Conservation (phyloP, 2,797 vertebrate genomes). For the Onychomys arenicola region DNA sequence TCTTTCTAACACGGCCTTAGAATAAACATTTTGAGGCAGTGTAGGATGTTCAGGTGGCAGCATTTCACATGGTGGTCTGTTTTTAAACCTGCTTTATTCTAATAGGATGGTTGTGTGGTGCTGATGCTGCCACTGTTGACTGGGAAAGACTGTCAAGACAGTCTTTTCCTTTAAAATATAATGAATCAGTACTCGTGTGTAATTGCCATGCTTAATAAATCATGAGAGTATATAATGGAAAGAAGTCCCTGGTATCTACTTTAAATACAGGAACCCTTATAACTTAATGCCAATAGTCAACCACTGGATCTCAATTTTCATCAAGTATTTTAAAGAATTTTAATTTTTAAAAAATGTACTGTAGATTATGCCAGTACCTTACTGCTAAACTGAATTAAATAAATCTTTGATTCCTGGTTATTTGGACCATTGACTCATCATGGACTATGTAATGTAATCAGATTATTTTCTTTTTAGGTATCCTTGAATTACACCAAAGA, state of each 20-base stretch:
- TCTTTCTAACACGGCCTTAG: slow-evolving; percentile 56
- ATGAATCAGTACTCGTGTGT: slow-evolving; percentile 81
- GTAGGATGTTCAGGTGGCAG: slow-evolving; percentile 64
- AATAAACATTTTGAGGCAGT: slow-evolving; percentile 73
- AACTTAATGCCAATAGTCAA: slow-evolving; percentile 79
- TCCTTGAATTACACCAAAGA: slow-evolving; percentile 89
- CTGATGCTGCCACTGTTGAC: slow-evolving; percentile 53
- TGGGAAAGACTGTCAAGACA: slow-evolving; percentile 71
- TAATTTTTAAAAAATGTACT: slow-evolving; percentile 69
- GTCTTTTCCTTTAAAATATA: slow-evolving; percentile 73
- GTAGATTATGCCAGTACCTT: slow-evolving; percentile 73
- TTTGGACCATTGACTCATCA: slow-evolving; percentile 82
- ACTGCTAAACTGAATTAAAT: slow-evolving; percentile 78
- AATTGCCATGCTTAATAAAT: slow-evolving; percentile 83
- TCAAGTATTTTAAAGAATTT: slow-evolving; percentile 79
- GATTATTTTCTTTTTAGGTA: slow-evolving; percentile 86
- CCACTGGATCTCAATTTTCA: slow-evolving; percentile 81
- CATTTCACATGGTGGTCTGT: slow-evolving; percentile 66
- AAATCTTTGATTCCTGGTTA: slow-evolving; percentile 82
- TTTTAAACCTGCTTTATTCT: slow-evolving; percentile 74
- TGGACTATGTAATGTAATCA: slow-evolving; percentile 86
- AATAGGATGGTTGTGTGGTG: slow-evolving; percentile 67
- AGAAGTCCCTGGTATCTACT: slow-evolving; percentile 71
- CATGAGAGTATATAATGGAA: slow-evolving; percentile 74
- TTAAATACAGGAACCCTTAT: slow-evolving; percentile 73